These are phyloP conservation scores for Hirtodrosophila trivittata DNA, from an alignment of 2,888 invertebrate species.

Conservation along the genomic window DNA sequence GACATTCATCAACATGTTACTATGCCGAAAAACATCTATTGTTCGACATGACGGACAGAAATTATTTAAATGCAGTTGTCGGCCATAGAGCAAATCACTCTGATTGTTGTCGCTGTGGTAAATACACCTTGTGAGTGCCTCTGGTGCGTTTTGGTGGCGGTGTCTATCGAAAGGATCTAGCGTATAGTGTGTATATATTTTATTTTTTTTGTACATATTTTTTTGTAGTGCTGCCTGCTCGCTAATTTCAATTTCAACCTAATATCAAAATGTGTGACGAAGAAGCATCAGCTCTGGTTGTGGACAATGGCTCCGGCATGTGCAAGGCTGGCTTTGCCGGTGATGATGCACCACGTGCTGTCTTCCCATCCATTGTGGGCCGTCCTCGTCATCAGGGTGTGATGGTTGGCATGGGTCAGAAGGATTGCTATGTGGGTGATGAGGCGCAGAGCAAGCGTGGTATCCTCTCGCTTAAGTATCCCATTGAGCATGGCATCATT, in stretches of 20 bases:
- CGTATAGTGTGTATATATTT: neutral
- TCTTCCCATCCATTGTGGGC: conserved; percentile 97
- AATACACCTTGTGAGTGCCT: conserved; percentile 78
- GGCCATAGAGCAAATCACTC: conserved; percentile 80
- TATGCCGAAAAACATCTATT: conserved; percentile 64
- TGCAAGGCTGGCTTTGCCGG: conserved; percentile 99
- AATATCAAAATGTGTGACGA: conserved; percentile 91
- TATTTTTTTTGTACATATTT: conserved; percentile 10
- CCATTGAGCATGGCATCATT: conserved; percentile 98
- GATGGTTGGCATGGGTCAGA: conserved; percentile 99
- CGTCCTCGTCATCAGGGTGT: conserved; percentile 96
- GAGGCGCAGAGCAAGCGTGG: conserved; percentile 98
- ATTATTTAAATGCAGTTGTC: conserved; percentile 72
- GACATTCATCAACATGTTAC: conserved; percentile 75
- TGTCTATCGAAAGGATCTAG: conserved; percentile 42
- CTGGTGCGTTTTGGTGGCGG: conserved; percentile 16
- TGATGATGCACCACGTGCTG: conserved; percentile 96
- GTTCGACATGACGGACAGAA: conserved; percentile 64
- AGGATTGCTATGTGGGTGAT: conserved; percentile 98
- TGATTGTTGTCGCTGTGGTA: conserved; percentile 82
- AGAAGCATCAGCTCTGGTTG: conserved; percentile 95
- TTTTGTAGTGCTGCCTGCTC: conserved; percentile 54
- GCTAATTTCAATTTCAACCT: conserved; percentile 29
- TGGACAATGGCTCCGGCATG: conserved; percentile 99
- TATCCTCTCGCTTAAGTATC: conserved; percentile 97